Conservation (phyloP, 23 tunicate species). For the Phallusia fumigata region DNA sequence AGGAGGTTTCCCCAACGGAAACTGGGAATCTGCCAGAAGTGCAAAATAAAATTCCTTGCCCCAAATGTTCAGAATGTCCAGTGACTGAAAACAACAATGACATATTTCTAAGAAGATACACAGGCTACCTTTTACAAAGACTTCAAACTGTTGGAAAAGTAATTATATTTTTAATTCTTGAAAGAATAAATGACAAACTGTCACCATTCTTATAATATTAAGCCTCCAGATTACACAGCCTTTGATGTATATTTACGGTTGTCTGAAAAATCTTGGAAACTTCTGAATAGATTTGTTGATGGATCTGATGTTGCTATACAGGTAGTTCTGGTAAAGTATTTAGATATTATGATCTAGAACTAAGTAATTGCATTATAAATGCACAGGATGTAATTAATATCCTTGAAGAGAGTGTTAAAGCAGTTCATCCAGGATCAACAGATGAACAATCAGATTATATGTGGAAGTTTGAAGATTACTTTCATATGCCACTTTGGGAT, state of each 20-base stretch:
- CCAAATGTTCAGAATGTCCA: conserved; percentile 1
- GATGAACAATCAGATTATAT: not conserved
- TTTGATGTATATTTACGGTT: not conserved
- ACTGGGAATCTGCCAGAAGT: too few relatives aligned
- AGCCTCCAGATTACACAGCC: not conserved
- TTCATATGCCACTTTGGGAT: conserved; percentile 35
- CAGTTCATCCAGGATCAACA: not conserved
- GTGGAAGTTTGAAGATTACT: conserved; percentile 59
- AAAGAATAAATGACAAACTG: not conserved
- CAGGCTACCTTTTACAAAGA: not conserved
- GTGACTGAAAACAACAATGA: not conserved
- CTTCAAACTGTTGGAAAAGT: not conserved
- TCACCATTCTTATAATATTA: not conserved
- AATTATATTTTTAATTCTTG: too few relatives aligned
- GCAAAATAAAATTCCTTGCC: not conserved
- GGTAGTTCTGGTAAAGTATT: not conserved
- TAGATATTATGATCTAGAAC: too few relatives aligned
- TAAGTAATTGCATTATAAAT: not conserved
- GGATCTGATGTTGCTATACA: conserved; percentile 7
- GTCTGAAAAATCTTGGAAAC: conserved; percentile 4
- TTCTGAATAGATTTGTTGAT: not conserved
- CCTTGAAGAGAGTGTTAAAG: not conserved
- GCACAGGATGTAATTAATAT: not conserved
- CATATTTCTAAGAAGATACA: not conserved
- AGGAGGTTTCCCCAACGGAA: too few relatives aligned